Evolutionary conservation across 2,113 vertebrate species (phyloP).

Genomic region (Pseudolaguvia tuberculata): DNA sequence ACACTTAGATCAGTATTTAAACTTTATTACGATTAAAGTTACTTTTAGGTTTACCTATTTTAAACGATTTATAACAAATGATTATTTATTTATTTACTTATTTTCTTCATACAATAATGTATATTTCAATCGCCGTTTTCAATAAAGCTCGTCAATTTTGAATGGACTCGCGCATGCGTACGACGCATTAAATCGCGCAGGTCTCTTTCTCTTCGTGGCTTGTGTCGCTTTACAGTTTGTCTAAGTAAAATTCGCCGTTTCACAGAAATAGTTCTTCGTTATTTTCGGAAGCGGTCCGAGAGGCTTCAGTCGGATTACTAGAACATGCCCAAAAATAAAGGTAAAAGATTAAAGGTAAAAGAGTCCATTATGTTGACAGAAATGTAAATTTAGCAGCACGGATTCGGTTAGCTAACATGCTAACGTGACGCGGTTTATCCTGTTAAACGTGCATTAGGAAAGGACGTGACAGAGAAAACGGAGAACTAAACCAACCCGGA

Average conservation of each 20-base stretch:
- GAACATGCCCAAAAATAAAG: conserved; percentile 76
- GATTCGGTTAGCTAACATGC: not conserved
- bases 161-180: not conserved
- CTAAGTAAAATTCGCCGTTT: not conserved
- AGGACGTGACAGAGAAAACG: too few relatives aligned
- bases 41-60: too few relatives aligned
- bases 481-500: not conserved
- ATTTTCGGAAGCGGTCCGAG: not conserved
- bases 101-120: too few relatives aligned
- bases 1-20: too few relatives aligned
- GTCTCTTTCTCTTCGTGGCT: too few relatives aligned
- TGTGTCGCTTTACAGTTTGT: not conserved
- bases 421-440: not conserved
- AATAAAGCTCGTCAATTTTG: not conserved
- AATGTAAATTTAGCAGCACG: not conserved
- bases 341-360: conserved; percentile 40
- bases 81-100: too few relatives aligned
- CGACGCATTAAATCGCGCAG: not conserved
- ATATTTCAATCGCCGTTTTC: too few relatives aligned
- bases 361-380: too few relatives aligned
- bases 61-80: too few relatives aligned
- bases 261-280: not conserved
- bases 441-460: too few relatives aligned
- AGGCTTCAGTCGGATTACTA: conserved; percentile 31
- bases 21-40: too few relatives aligned